phyloP scores from a whole-genome alignment of 1,140 invertebrate species.

The Leptestheria dahalacensis region DNA sequence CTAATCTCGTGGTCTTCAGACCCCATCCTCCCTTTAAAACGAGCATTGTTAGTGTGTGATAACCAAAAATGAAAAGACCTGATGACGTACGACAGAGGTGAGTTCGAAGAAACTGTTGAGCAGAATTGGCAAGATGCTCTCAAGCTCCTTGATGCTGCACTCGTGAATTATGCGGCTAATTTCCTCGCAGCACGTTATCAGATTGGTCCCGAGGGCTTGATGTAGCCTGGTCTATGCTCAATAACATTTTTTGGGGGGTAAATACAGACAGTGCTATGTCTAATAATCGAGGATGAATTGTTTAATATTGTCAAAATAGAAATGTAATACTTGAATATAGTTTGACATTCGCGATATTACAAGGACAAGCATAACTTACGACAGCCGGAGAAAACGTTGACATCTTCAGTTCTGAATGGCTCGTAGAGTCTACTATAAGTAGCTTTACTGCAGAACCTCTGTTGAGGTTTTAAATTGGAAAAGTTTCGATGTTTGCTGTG shows the following conservation, averaged over 20 bases:
- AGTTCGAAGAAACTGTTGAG: slow-evolving; percentile 60
- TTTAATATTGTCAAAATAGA: too few relatives aligned
- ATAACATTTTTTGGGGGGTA: too few relatives aligned
- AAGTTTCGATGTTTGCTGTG: too few relatives aligned
- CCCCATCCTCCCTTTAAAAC: slow-evolving; percentile 48
- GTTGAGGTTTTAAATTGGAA: too few relatives aligned
- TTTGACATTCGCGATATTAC: too few relatives aligned
- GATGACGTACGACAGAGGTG: slow-evolving; percentile 32
- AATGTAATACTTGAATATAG: too few relatives aligned
- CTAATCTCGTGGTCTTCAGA: slow-evolving; percentile 43
- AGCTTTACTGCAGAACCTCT: too few relatives aligned
- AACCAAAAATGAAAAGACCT: too few relatives aligned
- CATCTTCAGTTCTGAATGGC: neutral
- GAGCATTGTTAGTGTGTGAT: neutral
- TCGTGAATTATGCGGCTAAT: slow-evolving; percentile 38
- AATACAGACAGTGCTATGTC: too few relatives aligned
- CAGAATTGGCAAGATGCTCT: slow-evolving; percentile 49
- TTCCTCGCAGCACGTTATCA: slow-evolving; percentile 34
- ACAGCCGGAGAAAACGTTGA: neutral
- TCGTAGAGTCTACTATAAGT: neutral
- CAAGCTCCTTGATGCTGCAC: slow-evolving; percentile 45
- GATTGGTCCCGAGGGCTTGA: neutral
- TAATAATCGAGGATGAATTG: too few relatives aligned
- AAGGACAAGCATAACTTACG: neutral
- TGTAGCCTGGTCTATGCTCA: neutral